Conservation (phyloP, 2,888 invertebrate genomes). For the Stenoptilia bipunctidactyla region DNA sequence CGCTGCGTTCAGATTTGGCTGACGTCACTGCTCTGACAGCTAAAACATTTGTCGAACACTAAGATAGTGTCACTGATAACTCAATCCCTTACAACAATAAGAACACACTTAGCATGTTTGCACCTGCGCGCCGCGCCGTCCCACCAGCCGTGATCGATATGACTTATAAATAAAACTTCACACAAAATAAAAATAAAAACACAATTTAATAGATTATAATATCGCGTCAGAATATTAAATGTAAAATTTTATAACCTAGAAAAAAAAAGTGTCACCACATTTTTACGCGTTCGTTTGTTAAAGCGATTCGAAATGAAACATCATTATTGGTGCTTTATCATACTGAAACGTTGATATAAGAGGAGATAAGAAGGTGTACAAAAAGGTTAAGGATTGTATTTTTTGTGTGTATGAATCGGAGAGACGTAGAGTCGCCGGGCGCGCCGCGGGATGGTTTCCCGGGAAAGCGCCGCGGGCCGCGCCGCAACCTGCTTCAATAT, state of each 20-base stretch:
- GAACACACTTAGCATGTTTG: conserved; percentile 70
- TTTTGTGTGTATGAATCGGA: conserved; percentile 51
- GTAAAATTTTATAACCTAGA: conserved; percentile 16
- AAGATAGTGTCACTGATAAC: conserved; percentile 70
- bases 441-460: conserved; percentile 66
- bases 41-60: conserved; percentile 67
- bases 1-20: conserved; percentile 47
- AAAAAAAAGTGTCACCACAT: conserved; percentile 47
- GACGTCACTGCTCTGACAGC: conserved; percentile 69
- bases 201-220: conserved; percentile 7
- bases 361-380: conserved; percentile 44
- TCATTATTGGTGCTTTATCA: conserved; percentile 70
- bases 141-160: conserved; percentile 35
- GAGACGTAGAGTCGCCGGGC: conserved; percentile 61
- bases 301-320: conserved; percentile 61
- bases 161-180: conserved; percentile 18
- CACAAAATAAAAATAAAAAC: neutral
- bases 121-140: conserved; percentile 54
- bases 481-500: conserved; percentile 53
- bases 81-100: conserved; percentile 68
- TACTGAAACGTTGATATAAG: conserved; percentile 52
- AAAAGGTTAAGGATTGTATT: conserved; percentile 46
- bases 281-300: conserved; percentile 40
- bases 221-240: conserved; percentile 9
- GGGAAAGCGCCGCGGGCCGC: conserved; percentile 43